A percentile compares a stretch with the other conserved stretches of the same genome.
phyloP scores from a whole-genome alignment of 2,113 vertebrate genomes.

The Rhombomys opimus region DNA sequence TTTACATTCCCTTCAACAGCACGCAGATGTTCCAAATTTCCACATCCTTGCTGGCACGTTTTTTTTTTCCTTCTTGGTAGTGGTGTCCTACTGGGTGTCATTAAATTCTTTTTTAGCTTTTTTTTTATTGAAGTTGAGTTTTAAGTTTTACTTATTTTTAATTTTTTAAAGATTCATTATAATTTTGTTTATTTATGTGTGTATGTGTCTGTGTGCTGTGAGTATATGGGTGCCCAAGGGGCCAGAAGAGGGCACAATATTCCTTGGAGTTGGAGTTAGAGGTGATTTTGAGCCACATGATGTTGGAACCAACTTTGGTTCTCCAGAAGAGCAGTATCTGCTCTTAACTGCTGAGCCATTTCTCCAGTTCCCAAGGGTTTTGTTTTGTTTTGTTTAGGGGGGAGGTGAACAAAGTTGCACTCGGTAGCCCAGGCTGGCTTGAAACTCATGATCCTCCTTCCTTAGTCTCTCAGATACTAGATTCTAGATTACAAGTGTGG shows the following conservation, averaged over 20 bases:
- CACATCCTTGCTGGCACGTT: not conserved
- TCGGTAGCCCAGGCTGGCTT: not conserved
- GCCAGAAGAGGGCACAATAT: not conserved
- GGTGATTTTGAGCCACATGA: not conserved
- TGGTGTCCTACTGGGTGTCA: constrained; percentile 20
- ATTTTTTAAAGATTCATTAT: not conserved
- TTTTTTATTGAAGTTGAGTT: constrained; percentile 59
- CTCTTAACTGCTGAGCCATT: not conserved
- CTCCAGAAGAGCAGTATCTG: not conserved
- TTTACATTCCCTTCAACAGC: not conserved
- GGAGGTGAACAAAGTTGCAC: not conserved
- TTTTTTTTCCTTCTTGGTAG: not conserved
- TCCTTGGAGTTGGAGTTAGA: not conserved
- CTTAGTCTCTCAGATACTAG: not conserved
- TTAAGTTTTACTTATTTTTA: constrained; percentile 51
- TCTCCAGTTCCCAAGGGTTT: not conserved
- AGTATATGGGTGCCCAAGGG: not conserved
- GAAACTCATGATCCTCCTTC: not conserved
- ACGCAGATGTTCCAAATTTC: not conserved
- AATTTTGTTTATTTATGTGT: not conserved
- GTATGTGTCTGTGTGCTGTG: not conserved
- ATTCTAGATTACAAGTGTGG: not conserved
- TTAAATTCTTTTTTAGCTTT: constrained; percentile 39
- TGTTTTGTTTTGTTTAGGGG: not conserved
- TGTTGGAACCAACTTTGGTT: not conserved